phyloP scores from a whole-genome alignment of 1,140 invertebrate genomes.

The Euschistus heros region DNA sequence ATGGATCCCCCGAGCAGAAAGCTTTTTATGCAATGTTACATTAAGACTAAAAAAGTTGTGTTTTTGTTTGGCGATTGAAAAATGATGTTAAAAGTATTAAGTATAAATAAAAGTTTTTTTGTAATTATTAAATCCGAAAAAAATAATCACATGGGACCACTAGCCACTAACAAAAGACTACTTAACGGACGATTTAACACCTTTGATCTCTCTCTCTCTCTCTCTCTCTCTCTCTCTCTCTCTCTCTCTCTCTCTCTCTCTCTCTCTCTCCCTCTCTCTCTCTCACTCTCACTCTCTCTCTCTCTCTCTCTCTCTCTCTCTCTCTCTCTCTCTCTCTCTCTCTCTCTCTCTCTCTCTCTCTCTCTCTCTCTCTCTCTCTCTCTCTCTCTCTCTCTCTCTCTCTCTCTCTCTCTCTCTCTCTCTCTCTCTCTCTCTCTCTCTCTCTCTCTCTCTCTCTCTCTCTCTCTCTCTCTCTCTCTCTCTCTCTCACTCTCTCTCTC shows the following conservation, averaged over 20 bases:
- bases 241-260: slow-evolving; percentile 16
- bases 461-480: slow-evolving; percentile 12
- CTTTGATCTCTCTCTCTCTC: slow-evolving; percentile 12
- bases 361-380: slow-evolving; percentile 11
- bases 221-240: slow-evolving; percentile 18
- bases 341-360: slow-evolving; percentile 7
- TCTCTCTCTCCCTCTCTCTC: not conserved
- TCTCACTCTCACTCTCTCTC: slow-evolving; percentile 16
- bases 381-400: slow-evolving; percentile 5
- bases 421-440: slow-evolving; percentile 3
- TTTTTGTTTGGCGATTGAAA: too few relatives aligned
- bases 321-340: slow-evolving; percentile 10
- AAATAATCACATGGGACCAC: too few relatives aligned
- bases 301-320: slow-evolving; percentile 13
- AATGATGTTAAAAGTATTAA: too few relatives aligned
- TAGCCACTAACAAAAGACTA: too few relatives aligned
- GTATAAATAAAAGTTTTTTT: too few relatives aligned
- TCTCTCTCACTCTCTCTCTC: slow-evolving; percentile 11
- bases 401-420: slow-evolving; percentile 12
- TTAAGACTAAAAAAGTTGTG: too few relatives aligned
- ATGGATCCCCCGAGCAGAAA: too few relatives aligned
- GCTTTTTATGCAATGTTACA: too few relatives aligned
- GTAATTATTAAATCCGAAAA: too few relatives aligned
- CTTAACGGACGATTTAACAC: too few relatives aligned
- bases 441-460: slow-evolving; percentile 14